Base-by-base conservation (phyloP, 2,113 vertebrate genomes). In the Gnathonemus echidnorhynchus region DNA sequence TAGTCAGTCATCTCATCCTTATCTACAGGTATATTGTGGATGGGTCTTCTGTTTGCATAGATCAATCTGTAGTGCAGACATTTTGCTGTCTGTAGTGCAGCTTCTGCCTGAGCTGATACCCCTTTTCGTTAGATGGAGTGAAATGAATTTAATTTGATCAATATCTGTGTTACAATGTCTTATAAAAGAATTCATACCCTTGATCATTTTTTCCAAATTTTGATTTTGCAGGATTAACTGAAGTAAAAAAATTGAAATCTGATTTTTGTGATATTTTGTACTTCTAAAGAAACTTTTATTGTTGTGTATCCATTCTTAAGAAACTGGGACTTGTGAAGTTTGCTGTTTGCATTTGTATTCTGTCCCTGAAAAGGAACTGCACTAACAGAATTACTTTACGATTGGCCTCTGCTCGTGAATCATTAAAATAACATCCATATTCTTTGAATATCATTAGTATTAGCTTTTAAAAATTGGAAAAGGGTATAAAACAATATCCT, bases 1-100 rank as follows among this genome's bases (percentile, higher is more conserved):
- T 91, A 90, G 88, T 80, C 80, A 70, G 91, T 93, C 90, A 92
- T 88, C 88, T 84, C 50, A 50, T 89, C 66, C 70, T 90, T 91
- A 89, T 19, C 90, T 91, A 77, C 86, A 91, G 91, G 84, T 93
- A 80, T 53, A 89, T 31, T 89, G 88, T 90, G 90, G 90, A 90
- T 89, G 74, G 62, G 46, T 89, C 89, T 85, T 91, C 77, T 24
- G 70, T 86, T 87, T 46, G 86, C 39, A 80, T 86, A 45, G n/a
- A 90, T 39, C 21, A 24, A n/a, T 62, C 66, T 89, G 66, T 86
- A 90, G 13, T 86, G n/a, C 52, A 48, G 21, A n/a, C 7, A 70
- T n/a, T 42, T 62, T 31, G 56, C 19, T 74, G 11, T 35, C 70
- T 77, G 70, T 66, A 3, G 62, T 66, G 62, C 62, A 31, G 62